Conservation (phyloP, 2,113 vertebrate species). For the Megaleporinus macrocephalus region DNA sequence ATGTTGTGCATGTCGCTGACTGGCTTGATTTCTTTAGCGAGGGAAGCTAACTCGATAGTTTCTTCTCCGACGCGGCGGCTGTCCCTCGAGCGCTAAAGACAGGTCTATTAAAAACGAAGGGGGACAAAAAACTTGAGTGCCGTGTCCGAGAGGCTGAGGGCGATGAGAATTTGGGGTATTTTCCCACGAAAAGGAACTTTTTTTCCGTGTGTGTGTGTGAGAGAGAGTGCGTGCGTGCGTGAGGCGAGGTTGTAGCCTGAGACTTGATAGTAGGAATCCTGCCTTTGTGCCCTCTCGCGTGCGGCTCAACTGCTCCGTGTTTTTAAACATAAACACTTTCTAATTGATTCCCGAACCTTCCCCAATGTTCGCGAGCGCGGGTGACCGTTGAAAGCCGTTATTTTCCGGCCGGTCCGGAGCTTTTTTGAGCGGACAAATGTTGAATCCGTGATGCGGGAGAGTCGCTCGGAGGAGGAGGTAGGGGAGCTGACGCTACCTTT, state of each 20-base stretch:
- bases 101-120: constrained; percentile 26
- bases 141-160: constrained; percentile 3
- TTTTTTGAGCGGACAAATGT: constrained; percentile 48
- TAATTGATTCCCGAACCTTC: constrained; percentile 35
- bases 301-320: constrained; percentile 58
- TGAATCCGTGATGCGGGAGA: constrained; percentile 56
- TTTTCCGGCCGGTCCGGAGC: background rate
- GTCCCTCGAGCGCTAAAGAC: constrained; percentile 54
- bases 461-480: constrained; percentile 55
- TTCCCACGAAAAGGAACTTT: constrained; percentile 1
- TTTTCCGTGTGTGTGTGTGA: constrained; percentile 19
- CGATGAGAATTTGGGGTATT: constrained; percentile 14
- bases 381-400: constrained; percentile 3
- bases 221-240: constrained; percentile 12
- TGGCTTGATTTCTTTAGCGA: constrained; percentile 68
- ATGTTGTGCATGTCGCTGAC: constrained; percentile 66
- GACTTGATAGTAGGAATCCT: constrained; percentile 73
- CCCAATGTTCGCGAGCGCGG: constrained; percentile 58
- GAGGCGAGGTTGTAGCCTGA: constrained; percentile 30
- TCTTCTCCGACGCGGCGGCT: constrained; percentile 59
- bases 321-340: constrained; percentile 57
- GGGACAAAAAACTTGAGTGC: constrained; percentile 55
- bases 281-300: constrained; percentile 76
- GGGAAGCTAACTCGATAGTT: constrained; percentile 62
- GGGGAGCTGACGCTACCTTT: constrained; percentile 63